These are phyloP conservation scores for Sepiola atlantica DNA, from an alignment of 2,888 invertebrate genomes.

Conservation along the genomic window DNA sequence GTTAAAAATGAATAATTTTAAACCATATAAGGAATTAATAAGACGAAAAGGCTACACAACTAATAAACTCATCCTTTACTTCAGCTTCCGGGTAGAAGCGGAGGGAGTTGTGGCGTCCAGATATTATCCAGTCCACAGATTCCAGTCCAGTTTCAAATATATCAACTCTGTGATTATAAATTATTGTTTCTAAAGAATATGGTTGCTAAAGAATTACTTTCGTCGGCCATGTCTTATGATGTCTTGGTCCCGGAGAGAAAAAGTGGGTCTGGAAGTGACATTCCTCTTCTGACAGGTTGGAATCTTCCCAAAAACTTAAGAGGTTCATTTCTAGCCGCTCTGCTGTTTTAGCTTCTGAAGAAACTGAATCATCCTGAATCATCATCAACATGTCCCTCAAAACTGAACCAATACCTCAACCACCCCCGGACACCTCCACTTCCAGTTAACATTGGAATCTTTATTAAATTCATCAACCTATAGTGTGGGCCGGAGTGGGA, in stretches of 20 bases:
- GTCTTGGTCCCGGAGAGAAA: not conserved
- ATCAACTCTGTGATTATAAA: not conserved
- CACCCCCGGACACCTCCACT: no score
- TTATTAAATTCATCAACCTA: conserved; percentile 20
- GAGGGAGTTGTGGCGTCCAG: no score
- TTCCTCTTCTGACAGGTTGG: not conserved
- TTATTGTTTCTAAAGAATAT: not conserved
- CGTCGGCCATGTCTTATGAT: not conserved
- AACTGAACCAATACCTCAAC: not conserved
- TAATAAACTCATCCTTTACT: no score
- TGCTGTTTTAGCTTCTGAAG: not conserved
- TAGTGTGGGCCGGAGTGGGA: no score
- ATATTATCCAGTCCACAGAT: no score
- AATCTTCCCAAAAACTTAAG: not conserved
- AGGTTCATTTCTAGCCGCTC: not conserved
- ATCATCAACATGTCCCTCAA: not conserved
- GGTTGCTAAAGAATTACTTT: not conserved
- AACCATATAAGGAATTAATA: no score
- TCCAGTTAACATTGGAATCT: not conserved
- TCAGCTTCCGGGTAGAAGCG: no score
- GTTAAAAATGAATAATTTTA: no score
- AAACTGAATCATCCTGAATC: not conserved
- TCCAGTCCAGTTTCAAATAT: no score
- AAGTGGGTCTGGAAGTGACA: not conserved
- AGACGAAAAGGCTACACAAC: no score